Percentiles rank a stretch among this genome's conserved stretches.
Evolutionary conservation across 2,888 invertebrate genomes (phyloP).

Genomic region (Belgica antarctica): DNA sequence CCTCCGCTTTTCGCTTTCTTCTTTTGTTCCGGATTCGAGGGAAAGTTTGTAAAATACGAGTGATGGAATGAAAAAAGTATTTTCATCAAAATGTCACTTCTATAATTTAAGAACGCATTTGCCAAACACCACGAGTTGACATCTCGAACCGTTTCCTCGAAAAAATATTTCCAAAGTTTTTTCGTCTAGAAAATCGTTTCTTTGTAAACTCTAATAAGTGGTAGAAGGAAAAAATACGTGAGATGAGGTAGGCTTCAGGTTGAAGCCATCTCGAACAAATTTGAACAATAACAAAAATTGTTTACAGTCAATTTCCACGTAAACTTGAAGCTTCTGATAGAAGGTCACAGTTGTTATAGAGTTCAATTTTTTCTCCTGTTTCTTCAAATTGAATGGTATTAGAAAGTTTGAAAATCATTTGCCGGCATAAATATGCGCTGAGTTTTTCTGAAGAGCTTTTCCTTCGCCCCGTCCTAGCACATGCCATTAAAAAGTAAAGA

Average conservation of each 20-base stretch:
- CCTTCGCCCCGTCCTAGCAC: not conserved
- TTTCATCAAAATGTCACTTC: constrained; percentile 44
- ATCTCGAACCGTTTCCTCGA: not conserved
- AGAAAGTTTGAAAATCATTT: constrained; percentile 22
- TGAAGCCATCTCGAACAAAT: too few relatives aligned
- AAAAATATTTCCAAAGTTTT: not conserved
- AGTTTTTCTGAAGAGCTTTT: too few relatives aligned
- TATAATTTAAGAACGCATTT: constrained; percentile 36
- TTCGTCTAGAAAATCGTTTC: constrained; percentile 5
- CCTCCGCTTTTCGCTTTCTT: not conserved
- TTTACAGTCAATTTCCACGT: too few relatives aligned
- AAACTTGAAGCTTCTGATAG: too few relatives aligned
- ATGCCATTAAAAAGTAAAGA: constrained; percentile 4
- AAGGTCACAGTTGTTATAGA: constrained; percentile 13
- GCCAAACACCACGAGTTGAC: not conserved
- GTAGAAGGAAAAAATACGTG: not conserved
- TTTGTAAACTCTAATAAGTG: constrained; percentile 20
- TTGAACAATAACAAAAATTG: too few relatives aligned
- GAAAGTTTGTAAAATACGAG: constrained; percentile 35
- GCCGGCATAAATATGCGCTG: not conserved
- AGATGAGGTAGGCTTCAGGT: too few relatives aligned
- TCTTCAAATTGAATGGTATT: constrained; percentile 3
- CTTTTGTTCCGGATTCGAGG: not conserved
- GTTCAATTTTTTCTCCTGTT: not conserved
- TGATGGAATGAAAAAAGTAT: constrained; percentile 40